Evolutionary conservation across 2,888 invertebrate species (phyloP), one percentile per base, ranked within the genome.

Genomic region (Tenthredo scrophulariae): DNA sequence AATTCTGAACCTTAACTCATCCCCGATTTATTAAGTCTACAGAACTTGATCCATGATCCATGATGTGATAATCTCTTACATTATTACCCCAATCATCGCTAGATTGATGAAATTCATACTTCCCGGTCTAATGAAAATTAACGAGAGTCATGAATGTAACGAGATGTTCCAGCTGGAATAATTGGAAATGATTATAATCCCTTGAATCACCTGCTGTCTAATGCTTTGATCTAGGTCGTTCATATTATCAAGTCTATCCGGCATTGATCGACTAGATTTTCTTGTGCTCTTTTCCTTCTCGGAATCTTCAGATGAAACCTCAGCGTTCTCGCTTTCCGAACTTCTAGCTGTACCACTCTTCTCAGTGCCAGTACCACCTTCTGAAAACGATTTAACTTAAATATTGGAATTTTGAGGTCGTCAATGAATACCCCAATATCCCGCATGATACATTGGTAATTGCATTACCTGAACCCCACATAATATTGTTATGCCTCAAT

Each of bases 191-290:
- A 33, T 33, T 10, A 62, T 43, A n/a, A 18, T 29, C 46, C 3
- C 15, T 43, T 10, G 6, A 83, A 37, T 87, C 87, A 92, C 92
- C 90, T 92, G 91, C 80, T 90, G 89, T 65, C 90, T 89, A 26
- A 83, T 65, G 7, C 29, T 88, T 89, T 88, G 94, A 89, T 93
- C 94, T 89, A 96, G 89, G 9, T 95, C 95, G 89, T 96, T 96
- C 92, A 97, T 93, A 84, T 96, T 95, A 90, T 96, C 96, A 85
- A 97, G 94, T 87, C 95, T 95, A 58, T 95, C 94, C 3, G 97
- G 97, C 94, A 97, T 94, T 2, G 97, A 97, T 86, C 96, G 96
- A 2, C 97, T 97, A 88, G 96, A 96, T 88, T 96, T 95, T 80
- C 97, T 94, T 82, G 95, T 91, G 80, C 92, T 93, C 5, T 92